Evolutionary conservation across 2,113 vertebrate genomes (phyloP).

Genomic region (Platysteira castanea): DNA sequence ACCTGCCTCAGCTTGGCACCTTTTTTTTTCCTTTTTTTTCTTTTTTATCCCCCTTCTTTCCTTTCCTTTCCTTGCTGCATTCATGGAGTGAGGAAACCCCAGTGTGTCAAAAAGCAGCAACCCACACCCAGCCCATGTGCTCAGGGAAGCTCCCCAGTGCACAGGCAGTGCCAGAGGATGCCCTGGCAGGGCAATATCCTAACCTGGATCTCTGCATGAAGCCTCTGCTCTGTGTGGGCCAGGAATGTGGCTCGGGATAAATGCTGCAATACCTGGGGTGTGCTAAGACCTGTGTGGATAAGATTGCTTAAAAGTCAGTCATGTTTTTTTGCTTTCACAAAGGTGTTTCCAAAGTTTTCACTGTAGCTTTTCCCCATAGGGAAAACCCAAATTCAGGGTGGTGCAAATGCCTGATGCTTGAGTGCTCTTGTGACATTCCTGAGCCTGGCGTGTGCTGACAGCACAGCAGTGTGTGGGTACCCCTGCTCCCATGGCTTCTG

Average conservation of each 20-base stretch:
- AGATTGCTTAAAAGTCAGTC: not conserved
- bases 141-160: not conserved
- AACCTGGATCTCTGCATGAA: not conserved
- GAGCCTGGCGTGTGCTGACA: not conserved
- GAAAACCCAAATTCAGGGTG: not conserved
- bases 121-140: not conserved
- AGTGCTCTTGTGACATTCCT: not conserved
- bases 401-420: not conserved
- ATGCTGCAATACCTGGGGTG: not conserved
- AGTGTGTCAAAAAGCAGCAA: not conserved
- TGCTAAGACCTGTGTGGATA: not conserved
- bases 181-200: not conserved
- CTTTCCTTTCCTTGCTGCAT: not conserved
- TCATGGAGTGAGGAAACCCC: not conserved
- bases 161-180: not conserved
- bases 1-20: not conserved
- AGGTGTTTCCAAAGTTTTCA: not conserved
- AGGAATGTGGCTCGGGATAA: not conserved
- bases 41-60: fast-evolving
- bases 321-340: not conserved
- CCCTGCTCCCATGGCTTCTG: not conserved
- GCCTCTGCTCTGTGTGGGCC: not conserved
- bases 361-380: not conserved
- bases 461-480: not conserved
- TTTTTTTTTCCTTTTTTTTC: not conserved